These are phyloP conservation scores for Microtus pennsylvanicus DNA, from an alignment of 2,113 vertebrate genomes.

Conservation along the genomic window DNA sequence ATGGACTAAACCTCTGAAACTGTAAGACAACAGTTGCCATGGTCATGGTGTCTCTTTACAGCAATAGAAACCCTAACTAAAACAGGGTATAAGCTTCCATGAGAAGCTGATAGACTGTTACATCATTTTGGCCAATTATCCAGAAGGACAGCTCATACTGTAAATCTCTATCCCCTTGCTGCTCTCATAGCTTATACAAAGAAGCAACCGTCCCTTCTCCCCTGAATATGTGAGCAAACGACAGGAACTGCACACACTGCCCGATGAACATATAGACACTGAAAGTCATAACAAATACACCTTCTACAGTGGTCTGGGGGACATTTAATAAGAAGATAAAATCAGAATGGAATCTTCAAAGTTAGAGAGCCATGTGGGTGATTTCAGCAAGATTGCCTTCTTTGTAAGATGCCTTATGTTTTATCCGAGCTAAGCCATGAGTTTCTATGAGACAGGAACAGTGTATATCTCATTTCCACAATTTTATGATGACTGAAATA, in stretches of 20 bases:
- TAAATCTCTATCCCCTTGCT: background rate
- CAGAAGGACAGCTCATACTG: background rate
- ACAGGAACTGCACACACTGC: background rate
- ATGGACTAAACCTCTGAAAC: background rate
- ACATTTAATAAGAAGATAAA: background rate
- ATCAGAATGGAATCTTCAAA: background rate
- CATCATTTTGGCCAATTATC: background rate
- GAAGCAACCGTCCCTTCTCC: background rate
- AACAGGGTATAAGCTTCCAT: background rate
- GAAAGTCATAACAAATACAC: background rate
- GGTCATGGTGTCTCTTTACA: background rate
- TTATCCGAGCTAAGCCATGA: background rate
- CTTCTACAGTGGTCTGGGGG: background rate
- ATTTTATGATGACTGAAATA: background rate
- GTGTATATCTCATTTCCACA: background rate
- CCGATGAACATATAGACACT: background rate
- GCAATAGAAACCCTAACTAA: background rate
- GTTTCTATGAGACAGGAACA: background rate
- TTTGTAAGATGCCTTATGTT: background rate
- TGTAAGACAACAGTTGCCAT: background rate
- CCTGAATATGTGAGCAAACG: background rate
- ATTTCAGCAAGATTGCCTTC: background rate
- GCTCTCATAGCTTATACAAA: background rate
- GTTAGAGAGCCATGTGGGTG: background rate
- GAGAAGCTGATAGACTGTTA: constrained; percentile 35